These are phyloP conservation scores for Cercopithecus hamlyni DNA, from an alignment of 2,797 vertebrate genomes.

Conservation along the genomic window DNA sequence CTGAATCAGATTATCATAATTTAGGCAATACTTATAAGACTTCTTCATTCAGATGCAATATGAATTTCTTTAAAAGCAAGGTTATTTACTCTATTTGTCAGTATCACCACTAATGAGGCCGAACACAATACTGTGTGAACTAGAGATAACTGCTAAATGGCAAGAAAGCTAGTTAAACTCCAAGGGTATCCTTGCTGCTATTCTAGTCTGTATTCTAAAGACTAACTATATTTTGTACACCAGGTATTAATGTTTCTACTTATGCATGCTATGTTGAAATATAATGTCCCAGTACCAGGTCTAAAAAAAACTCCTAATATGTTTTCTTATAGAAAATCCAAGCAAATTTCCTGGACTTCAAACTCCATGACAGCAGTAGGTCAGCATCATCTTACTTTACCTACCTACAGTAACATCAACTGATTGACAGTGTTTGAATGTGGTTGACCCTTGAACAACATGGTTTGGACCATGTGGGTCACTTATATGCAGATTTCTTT, in stretches of 20 bases:
- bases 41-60: not conserved
- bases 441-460: not conserved
- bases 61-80: not conserved
- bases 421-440: not conserved
- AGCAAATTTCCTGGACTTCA: not conserved
- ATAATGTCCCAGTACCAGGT: not conserved
- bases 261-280: not conserved
- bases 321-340: not conserved
- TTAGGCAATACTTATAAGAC: not conserved
- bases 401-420: not conserved
- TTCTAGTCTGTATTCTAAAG: not conserved
- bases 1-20: not conserved
- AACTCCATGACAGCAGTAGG: not conserved
- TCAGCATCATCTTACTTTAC: not conserved
- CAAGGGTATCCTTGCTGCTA: not conserved
- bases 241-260: not conserved
- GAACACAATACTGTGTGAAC: not conserved
- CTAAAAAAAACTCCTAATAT: not conserved
- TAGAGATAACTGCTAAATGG: not conserved
- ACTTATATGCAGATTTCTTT: not conserved
- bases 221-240: not conserved
- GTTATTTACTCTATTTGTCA: not conserved
- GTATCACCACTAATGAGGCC: not conserved
- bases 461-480: not conserved
- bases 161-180: not conserved